Evolutionary conservation across 2,797 vertebrate genomes (phyloP), one percentile per base, ranked within the genome.

Genomic region (Sorex maritimensis): DNA sequence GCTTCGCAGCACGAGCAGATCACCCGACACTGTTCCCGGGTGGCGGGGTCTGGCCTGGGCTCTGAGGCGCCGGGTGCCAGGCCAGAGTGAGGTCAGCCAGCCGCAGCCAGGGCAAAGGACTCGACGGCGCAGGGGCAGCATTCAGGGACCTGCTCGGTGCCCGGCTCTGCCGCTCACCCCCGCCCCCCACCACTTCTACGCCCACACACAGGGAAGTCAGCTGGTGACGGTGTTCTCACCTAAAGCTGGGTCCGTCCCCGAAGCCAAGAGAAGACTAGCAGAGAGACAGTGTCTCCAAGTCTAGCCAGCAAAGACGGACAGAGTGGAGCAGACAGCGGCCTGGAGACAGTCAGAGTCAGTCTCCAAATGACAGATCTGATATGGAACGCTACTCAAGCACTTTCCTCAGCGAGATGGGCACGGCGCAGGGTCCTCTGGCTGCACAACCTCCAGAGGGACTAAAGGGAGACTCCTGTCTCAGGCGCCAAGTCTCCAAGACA

Each of bases 1-100:
- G 96, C 91, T 95, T 41, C 92, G 92, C 95, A 97, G 97, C 96
- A 97, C 97, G 94, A 97, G 94, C 92, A 95, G 96, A 97, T 82
- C 96, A 97, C 97, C 96, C 95, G 96, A 97, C 95, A 94, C 97
- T 84, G 95, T 97, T 97, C 96, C 0, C 7, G 95, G 93, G 90
- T 0, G 38, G 92, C 71, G 80, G 95, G 63, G 86, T 63, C 0
- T 74, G 90, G 86, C 78, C 23, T 0, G 90, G 87, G 63, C 61
- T 92, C 83, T 88, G 30, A 65, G 93, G 94, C 95, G 92, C 96
- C 92, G 69, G 38, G 46, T 73, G 84, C 80, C 88, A 1, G 49
- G 94, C 91, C 87, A 68, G 86, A 83, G 71, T 69, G 79, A 92
- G 96, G 92, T 67, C 89, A 78, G 95, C 44, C 69, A 91, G 82